phyloP scores from a whole-genome alignment of 1,140 invertebrate genomes.

The Gyrodactylus bullatarudis region DNA sequence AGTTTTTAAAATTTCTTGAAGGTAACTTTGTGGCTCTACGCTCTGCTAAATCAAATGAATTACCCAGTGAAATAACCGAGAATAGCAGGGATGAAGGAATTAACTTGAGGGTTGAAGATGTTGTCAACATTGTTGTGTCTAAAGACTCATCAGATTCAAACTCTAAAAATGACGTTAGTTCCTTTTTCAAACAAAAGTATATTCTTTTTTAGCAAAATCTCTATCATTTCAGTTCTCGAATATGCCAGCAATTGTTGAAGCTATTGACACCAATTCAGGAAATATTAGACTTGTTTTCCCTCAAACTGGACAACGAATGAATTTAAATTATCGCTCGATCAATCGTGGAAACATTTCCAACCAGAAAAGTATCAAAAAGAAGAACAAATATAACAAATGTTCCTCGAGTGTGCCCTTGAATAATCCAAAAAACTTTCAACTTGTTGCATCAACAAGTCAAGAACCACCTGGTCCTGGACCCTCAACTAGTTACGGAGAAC shows the following conservation, averaged over 20 bases:
- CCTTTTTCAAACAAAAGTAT: too few species aligned
- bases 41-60: too few species aligned
- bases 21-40: too few species aligned
- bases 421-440: too few species aligned
- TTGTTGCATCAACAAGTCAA: too few species aligned
- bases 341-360: background rate
- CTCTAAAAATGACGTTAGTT: background rate
- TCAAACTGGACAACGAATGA: background rate
- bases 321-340: background rate
- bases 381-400: too few species aligned
- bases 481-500: too few species aligned
- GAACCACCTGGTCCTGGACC: too few species aligned
- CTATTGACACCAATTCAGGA: background rate
- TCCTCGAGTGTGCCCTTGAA: too few species aligned
- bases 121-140: background rate
- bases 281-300: background rate
- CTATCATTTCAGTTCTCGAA: background rate
- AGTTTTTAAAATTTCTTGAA: too few species aligned
- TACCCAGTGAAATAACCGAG: background rate
- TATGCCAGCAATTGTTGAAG: background rate
- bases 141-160: background rate
- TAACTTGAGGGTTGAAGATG: background rate
- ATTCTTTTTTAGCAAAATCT: background rate
- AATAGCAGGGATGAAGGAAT: background rate
- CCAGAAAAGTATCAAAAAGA: too few species aligned